Evolutionary conservation across 2,888 invertebrate species (phyloP).

Genomic region (Agrenia bidenticulata): DNA sequence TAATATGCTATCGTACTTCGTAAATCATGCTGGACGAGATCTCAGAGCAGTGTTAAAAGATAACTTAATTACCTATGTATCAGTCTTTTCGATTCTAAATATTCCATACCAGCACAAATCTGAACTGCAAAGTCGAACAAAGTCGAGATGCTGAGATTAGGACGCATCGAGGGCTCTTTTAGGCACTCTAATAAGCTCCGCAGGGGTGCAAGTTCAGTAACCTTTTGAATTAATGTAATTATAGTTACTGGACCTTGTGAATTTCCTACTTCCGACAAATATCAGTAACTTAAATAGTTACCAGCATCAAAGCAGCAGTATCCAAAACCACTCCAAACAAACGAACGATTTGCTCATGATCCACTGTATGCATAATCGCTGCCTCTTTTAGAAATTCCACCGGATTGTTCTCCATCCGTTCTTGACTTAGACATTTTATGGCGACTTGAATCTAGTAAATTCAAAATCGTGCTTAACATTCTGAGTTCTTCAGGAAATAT

Average conservation of each 20-base stretch:
- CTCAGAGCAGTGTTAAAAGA: neutral
- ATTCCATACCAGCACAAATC: constrained; percentile 97
- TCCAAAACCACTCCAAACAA: constrained; percentile 96
- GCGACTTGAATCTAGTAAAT: constrained; percentile 81
- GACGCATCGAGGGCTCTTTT: constrained; percentile 83
- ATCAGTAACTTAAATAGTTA: constrained; percentile 52
- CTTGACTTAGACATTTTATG: constrained; percentile 91
- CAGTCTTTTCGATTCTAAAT: constrained; percentile 90
- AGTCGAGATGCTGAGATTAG: constrained; percentile 88
- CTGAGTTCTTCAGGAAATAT: neutral
- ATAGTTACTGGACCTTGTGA: neutral
- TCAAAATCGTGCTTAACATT: too few relatives aligned
- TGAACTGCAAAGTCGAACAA: constrained; percentile 94
- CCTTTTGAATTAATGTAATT: constrained; percentile 58
- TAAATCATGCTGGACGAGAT: too few relatives aligned
- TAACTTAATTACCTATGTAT: constrained; percentile 73
- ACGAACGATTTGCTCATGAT: constrained; percentile 84
- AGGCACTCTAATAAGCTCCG: constrained; percentile 93
- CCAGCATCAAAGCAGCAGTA: constrained; percentile 75
- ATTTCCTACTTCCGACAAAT: neutral
- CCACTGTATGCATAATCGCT: constrained; percentile 96
- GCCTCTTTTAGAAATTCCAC: constrained; percentile 97
- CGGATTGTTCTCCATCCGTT: constrained; percentile 93
- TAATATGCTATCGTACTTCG: too few relatives aligned
- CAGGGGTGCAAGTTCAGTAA: constrained; percentile 92